Evolutionary conservation across 1,140 invertebrate species (phyloP).

Genomic region (Phymastichus coffea): DNA sequence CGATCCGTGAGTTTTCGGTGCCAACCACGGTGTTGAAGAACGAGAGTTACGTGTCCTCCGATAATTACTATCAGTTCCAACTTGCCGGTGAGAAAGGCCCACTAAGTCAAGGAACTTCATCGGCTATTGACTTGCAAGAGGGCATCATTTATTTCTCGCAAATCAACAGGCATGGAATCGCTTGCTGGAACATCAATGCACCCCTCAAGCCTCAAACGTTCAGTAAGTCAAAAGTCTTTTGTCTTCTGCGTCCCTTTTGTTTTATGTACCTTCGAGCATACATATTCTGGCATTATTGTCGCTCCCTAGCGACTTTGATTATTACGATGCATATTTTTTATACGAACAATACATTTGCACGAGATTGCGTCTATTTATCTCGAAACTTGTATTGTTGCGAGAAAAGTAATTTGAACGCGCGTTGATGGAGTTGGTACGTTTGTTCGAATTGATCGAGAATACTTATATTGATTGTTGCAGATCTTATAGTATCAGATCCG

Average conservation of each 20-base stretch:
- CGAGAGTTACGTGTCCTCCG: slow-evolving; percentile 58
- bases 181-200: slow-evolving; percentile 70
- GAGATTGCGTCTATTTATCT: no score
- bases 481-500: slow-evolving; percentile 42
- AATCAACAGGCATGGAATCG: slow-evolving; percentile 65
- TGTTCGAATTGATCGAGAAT: no score
- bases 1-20: slow-evolving; percentile 74
- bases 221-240: no score
- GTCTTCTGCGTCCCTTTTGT: no score
- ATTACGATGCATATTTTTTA: no score
- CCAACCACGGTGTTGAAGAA: slow-evolving; percentile 71
- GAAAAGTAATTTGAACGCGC: no score
- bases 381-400: no score
- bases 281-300: no score
- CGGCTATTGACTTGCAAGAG: slow-evolving; percentile 61
- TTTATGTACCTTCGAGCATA: no score
- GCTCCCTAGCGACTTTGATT: no score
- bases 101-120: slow-evolving; percentile 57
- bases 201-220: slow-evolving; percentile 53
- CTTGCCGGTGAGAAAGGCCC: slow-evolving; percentile 63
- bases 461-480: slow-evolving; percentile 36
- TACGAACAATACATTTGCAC: no score
- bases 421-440: no score
- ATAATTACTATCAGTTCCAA: slow-evolving; percentile 46
- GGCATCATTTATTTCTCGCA: slow-evolving; percentile 68